Evolutionary conservation across 2,888 invertebrate genomes (phyloP), one percentile per base, ranked within the genome.

Genomic region (Thecophora atra): DNA sequence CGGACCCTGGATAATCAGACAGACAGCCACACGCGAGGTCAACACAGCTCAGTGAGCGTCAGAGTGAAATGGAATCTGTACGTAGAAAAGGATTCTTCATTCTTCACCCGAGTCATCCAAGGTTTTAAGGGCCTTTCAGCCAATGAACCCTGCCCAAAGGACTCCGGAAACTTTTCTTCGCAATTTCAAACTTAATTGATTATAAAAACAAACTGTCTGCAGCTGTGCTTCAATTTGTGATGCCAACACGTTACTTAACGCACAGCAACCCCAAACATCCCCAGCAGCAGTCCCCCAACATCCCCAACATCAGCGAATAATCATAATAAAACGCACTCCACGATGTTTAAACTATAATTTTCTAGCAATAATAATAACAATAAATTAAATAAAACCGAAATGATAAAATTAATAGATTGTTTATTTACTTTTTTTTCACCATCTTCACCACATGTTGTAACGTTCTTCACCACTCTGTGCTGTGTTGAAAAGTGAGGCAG

Each of bases 1-100:
- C 78, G 73, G 42, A n/a, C 37, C 52, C 8, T n/a, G 28, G 26
- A n/a, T n/a, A 60, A 60, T 17, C 17, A 21, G 44, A 37, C n/a
- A n/a, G n/a, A n/a, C n/a, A n/a, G n/a, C n/a, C n/a, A n/a, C n/a
- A n/a, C n/a, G n/a, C n/a, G n/a, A n/a, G n/a, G n/a, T n/a, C n/a
- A n/a, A n/a, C n/a, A n/a, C n/a, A n/a, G n/a, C n/a, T n/a, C n/a
- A n/a, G n/a, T n/a, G n/a, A n/a, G n/a, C n/a, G n/a, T n/a, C n/a
- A n/a, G n/a, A n/a, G n/a, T n/a, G n/a, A n/a, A n/a, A n/a, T n/a
- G n/a, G n/a, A n/a, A n/a, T n/a, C n/a, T n/a, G n/a, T n/a, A n/a
- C n/a, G n/a, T n/a, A n/a, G n/a, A n/a, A n/a, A n/a, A n/a, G n/a
- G n/a, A n/a, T n/a, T n/a, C n/a, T n/a, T n/a, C n/a, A n/a, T n/a